Evolutionary conservation across 2,888 invertebrate genomes (phyloP), one percentile per base, ranked within the genome.

Genomic region (Ectemnius cavifrons): DNA sequence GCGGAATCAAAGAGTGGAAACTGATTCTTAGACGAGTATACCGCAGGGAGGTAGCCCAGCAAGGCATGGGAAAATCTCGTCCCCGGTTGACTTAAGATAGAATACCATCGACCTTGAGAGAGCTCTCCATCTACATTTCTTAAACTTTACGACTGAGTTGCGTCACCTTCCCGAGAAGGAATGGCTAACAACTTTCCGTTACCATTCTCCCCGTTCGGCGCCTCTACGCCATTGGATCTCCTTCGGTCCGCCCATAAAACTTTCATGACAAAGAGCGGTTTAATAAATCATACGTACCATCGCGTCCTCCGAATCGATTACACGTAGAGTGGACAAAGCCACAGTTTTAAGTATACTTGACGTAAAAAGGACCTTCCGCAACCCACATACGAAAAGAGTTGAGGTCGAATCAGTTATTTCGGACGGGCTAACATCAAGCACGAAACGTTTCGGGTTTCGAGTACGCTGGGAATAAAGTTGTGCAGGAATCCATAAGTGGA

Each of bases 1-100:
- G 70, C 65, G 13, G 66, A 71, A 75, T 73, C 70, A 71, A 79
- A 75, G 65, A 78, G 71, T 60, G 60, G 75, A 72, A 75, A 75
- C 75, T 72, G 78, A 70, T 70, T 75, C 71, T 56, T 49, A 14
- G 28, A 56, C 45, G 49, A 69, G 61, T 59, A 45, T 58, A 71
- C 71, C 71, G 56, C 23, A 37, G 71, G 60, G 71, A 37, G 71
- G 60, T 63, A 37, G 60, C 14, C 16, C 0, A 4, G 37, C 46
- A 63, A 60, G 14, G 45, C 52, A 4, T 20, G 37, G 46, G 59
- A 27, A 49, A 52, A 52, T 69, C 66, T 64, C 68, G 14, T 74
- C 61, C 20, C 61, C 59, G 78, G 47, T 67, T 65, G 72, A 70
- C 46, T 77, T 61, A 16, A 71, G 66, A 49, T n/a, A 16, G 59